Base-by-base conservation (phyloP, 2,888 invertebrate genomes). In the Morpho deidamia region DNA sequence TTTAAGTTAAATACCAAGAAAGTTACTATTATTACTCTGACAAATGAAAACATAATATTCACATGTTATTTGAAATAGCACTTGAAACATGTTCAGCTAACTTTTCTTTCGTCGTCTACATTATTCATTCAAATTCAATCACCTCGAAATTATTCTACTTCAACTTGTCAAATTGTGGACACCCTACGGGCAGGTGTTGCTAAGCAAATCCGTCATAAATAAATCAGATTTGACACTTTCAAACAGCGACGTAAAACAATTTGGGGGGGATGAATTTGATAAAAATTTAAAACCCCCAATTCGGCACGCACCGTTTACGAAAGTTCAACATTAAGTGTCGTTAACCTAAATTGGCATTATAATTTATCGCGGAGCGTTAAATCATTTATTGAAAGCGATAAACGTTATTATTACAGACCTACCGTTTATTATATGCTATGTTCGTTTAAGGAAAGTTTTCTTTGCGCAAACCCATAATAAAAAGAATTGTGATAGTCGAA, bases 141-240 rank as follows among this genome's bases (percentile, higher is more conserved):
- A 23, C 14, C 23, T 3, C 3, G 23, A 23, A 23, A 23, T 23
- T 23, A 23, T 23, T 23, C 23, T 23, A 23, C 23, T 40, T 38
- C 33, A 33, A 42, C 11, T 8, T 41, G 39, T 51, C 23, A 54
- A 49, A 56, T 45, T 46, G 58, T 45, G 50, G 56, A 47, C 47
- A 57, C 51, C 53, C 46, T 51, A 45, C 51, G 37, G 51, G 51
- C 84, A 85, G 85, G 86, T 86, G 85, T 71, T 69, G 71, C 65
- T 64, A 56, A 63, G 69, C 65, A 78, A 83, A 82, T 78, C 82
- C 78, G 72, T 77, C 80, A 79, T 84, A 84, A 87, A 86, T 85
- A 81, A 80, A 81, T 84, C 79, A 77, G 74, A 80, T 84, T 81
- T 83, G 86, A 84, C 85, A 81, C 74, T 71, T 66, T 71, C 75